These are phyloP conservation scores for Platygyra sinensis DNA, from an alignment of 64 coral and sea anemone genomes.

Conservation along the genomic window DNA sequence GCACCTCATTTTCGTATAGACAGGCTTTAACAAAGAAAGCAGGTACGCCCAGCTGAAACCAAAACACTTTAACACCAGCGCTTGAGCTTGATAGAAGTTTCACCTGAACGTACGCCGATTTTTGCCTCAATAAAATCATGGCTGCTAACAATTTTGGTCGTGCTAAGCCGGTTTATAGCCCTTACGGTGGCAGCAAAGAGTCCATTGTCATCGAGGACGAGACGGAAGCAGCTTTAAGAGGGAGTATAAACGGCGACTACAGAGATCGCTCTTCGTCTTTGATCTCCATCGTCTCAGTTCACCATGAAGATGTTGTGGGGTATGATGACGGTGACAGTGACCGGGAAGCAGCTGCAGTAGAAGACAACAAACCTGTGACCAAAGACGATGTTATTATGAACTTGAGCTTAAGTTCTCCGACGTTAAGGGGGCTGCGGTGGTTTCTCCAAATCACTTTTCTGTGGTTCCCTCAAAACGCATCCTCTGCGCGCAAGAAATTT, in stretches of 20 bases:
- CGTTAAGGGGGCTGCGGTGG: slow-evolving; percentile 1
- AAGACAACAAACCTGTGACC: neutral
- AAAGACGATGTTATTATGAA: slow-evolving; percentile 55
- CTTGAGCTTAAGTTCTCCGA: slow-evolving; percentile 35
- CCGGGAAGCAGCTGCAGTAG: slow-evolving; percentile 26
- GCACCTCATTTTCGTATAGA: neutral
- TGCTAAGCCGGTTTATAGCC: neutral
- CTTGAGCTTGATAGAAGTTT: too few relatives aligned
- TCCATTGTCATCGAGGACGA: neutral
- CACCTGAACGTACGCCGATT: too few relatives aligned
- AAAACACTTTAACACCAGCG: neutral
- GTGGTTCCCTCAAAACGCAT: slow-evolving; percentile 33
- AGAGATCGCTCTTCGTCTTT: slow-evolving; percentile 17
- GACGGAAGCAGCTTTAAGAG: neutral
- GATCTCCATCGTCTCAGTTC: slow-evolving; percentile 45
- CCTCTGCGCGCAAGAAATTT: neutral
- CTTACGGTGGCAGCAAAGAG: neutral
- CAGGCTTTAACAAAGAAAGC: too few relatives aligned
- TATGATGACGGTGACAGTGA: slow-evolving; percentile 55
- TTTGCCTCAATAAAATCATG: too few relatives aligned
- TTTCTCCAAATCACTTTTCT: slow-evolving; percentile 39
- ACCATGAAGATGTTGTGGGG: slow-evolving; percentile 3
- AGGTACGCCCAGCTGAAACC: too few relatives aligned
- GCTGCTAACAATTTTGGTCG: too few relatives aligned
- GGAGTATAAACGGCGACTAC: neutral